phyloP scores from a whole-genome alignment of 2,797 vertebrate genomes.

The Clarias fuscus region DNA sequence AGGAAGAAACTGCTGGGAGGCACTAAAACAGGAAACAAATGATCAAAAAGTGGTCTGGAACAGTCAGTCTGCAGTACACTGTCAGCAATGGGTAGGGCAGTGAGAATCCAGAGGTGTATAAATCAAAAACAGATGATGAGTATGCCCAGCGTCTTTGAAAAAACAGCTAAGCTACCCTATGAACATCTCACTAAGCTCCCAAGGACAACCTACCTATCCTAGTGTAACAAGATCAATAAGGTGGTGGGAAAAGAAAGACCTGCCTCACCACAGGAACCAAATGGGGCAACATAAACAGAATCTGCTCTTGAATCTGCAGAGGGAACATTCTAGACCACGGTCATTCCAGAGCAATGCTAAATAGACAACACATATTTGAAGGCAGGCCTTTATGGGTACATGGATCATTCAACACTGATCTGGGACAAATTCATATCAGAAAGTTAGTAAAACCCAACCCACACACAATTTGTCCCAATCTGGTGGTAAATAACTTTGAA shows the following conservation, averaged over 20 bases:
- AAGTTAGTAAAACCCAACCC: too few species aligned
- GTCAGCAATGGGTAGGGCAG: neutral
- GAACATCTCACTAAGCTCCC: neutral
- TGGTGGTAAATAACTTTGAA: too few species aligned
- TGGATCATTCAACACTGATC: too few species aligned
- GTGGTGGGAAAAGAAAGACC: neutral
- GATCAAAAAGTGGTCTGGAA: neutral
- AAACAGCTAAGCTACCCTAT: neutral
- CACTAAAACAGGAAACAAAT: neutral
- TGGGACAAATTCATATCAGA: too few species aligned
- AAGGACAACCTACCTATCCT: neutral
- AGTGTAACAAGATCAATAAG: neutral
- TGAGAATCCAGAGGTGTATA: neutral
- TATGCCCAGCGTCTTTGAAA: neutral
- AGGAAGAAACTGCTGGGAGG: neutral
- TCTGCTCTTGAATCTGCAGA: neutral
- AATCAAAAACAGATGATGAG: neutral
- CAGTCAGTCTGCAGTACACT: neutral
- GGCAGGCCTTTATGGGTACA: too few species aligned
- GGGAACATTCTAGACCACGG: neutral
- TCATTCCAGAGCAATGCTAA: too few species aligned
- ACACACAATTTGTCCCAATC: too few species aligned
- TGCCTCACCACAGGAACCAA: neutral
- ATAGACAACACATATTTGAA: too few species aligned
- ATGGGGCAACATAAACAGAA: neutral